These are phyloP conservation scores for Silurus aristotelis DNA, from an alignment of 2,797 vertebrate genomes.

Conservation along the genomic window DNA sequence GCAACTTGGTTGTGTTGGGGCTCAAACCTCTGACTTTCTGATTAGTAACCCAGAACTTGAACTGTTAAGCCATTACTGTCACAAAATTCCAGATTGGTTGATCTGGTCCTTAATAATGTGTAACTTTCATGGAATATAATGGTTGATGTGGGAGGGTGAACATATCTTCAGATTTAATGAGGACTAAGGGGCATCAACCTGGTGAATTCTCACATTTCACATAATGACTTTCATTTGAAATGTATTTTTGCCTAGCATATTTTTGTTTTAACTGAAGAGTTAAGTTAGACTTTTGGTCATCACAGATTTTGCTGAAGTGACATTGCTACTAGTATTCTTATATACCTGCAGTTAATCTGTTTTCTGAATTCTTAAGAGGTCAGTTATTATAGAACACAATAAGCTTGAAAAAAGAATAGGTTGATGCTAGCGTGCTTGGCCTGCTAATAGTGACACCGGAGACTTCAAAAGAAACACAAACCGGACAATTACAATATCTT, in stretches of 20 bases:
- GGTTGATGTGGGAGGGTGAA: neutral
- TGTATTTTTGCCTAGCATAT: neutral
- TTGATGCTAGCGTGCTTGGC: slow-evolving; percentile 6
- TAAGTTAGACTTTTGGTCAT: neutral
- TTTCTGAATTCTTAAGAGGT: neutral
- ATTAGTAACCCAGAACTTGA: no score
- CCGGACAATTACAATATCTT: slow-evolving; percentile 60
- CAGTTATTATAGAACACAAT: neutral
- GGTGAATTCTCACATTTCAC: slow-evolving; percentile 29
- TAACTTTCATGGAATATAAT: neutral
- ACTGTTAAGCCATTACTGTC: neutral
- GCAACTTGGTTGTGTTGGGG: no score
- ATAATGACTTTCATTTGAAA: neutral
- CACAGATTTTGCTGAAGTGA: neutral
- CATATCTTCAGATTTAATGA: slow-evolving; percentile 18
- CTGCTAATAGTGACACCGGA: slow-evolving; percentile 38
- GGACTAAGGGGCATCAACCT: slow-evolving; percentile 1
- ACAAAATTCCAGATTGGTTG: neutral
- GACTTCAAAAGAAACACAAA: slow-evolving; percentile 48
- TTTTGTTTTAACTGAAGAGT: neutral
- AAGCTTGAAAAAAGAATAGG: neutral
- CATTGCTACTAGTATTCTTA: neutral
- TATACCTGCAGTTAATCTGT: neutral
- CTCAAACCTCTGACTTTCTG: no score
- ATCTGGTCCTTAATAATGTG: neutral